phyloP scores from a whole-genome alignment of 2,888 invertebrate species.

The Lapara coniferarum region DNA sequence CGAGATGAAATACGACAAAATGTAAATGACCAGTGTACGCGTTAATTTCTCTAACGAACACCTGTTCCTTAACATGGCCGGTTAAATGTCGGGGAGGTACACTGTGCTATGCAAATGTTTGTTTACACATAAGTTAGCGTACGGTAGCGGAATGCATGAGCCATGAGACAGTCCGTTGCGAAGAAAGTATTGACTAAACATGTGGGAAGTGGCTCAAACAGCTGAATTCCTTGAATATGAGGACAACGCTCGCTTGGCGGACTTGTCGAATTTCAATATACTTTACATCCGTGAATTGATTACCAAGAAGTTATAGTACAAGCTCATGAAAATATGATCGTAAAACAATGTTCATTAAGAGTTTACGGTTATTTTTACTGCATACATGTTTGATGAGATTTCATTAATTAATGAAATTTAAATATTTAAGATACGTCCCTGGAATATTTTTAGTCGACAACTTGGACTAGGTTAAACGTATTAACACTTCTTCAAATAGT shows the following conservation, averaged over 20 bases:
- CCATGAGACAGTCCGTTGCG: constrained; percentile 41
- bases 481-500: background rate
- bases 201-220: constrained; percentile 26
- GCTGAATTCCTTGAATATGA: constrained; percentile 28
- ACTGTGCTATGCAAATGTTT: constrained; percentile 63
- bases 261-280: constrained; percentile 19
- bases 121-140: constrained; percentile 65
- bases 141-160: constrained; percentile 45
- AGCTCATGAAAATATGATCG: too few species aligned
- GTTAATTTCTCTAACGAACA: constrained; percentile 52
- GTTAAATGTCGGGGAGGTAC: constrained; percentile 51
- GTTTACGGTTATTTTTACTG: too few species aligned
- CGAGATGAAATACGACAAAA: constrained; percentile 55
- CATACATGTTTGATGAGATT: too few species aligned
- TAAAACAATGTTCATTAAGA: too few species aligned
- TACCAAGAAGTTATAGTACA: background rate
- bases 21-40: constrained; percentile 53
- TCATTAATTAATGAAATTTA: too few species aligned
- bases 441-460: too few species aligned
- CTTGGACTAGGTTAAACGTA: too few species aligned
- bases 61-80: constrained; percentile 53
- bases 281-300: constrained; percentile 17
- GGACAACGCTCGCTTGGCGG: constrained; percentile 9
- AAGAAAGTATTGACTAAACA: constrained; percentile 62
- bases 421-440: too few species aligned